Evolutionary conservation across 2,888 invertebrate genomes (phyloP).

Genomic region (Drosophila dives): DNA sequence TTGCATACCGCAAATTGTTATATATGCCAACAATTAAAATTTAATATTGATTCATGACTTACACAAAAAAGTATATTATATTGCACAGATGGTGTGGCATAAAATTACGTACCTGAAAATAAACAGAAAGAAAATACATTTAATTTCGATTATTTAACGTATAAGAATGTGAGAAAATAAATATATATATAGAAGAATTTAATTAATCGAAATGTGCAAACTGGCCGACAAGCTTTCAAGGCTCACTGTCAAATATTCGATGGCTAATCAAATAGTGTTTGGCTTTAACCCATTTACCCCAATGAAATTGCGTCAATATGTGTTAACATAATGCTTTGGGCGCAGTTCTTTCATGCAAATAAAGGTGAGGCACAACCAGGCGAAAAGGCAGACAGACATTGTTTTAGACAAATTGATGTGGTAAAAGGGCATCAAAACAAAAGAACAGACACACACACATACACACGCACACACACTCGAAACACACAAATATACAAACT

Average conservation of each 20-base stretch:
- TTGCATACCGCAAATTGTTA: conserved; percentile 41
- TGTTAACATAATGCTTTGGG: conserved; percentile 21
- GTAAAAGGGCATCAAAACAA: conserved; percentile 58
- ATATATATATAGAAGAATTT: neutral
- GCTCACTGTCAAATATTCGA: conserved; percentile 5
- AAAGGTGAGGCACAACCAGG: conserved; percentile 35
- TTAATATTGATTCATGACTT: conserved; percentile 40
- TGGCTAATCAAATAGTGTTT: conserved; percentile 46
- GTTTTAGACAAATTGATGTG: conserved; percentile 69
- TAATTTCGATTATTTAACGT: conserved; percentile 11
- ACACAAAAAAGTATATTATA: conserved; percentile 12
- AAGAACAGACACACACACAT: conserved; percentile 16
- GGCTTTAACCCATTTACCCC: conserved; percentile 13
- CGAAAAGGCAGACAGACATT: conserved; percentile 36
- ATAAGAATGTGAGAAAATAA: neutral
- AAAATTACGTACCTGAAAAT: conserved; percentile 14
- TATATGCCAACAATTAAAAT: conserved; percentile 22
- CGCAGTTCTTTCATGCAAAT: conserved; percentile 39
- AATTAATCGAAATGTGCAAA: neutral
- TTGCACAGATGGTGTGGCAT: neutral
- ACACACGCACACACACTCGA: conserved; percentile 1
- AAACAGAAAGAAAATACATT: conserved; percentile 34
- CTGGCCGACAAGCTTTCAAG: neutral
- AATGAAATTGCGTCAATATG: conserved; percentile 29
- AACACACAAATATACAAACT: conserved; percentile 9